Evolutionary conservation across 2,888 invertebrate species (phyloP), one percentile per base, ranked within the genome.

Genomic region (Apotomis turbidana): DNA sequence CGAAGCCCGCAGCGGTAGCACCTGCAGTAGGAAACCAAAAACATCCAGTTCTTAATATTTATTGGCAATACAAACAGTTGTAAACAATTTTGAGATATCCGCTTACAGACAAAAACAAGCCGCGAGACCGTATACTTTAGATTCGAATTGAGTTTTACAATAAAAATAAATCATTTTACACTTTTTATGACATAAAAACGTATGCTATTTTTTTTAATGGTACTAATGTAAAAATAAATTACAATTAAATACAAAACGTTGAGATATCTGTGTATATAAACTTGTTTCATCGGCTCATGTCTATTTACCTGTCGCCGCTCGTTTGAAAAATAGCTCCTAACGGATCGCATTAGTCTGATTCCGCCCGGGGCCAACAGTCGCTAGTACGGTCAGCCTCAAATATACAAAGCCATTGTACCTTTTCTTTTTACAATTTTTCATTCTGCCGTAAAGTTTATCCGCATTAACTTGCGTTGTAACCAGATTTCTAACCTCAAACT

Each of bases 31-130:
- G 46, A 58, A 49, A 36, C 52, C 27, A 59, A 52, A 36, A 60
- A 68, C 44, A 60, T 54, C 52, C 3, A 38, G 44, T 13, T 41
- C 3, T 0, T 12, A 38, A 38, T 13, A 52, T 13, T 13, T 41
- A 57, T 36, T 52, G 54, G 60, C 66, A 41, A 36, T 55, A 54
- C 54, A 15, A 46, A 54, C 51, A 9, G 51, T 38, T 46, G 52
- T 13, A 10, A 63, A 62, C 44, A 44, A 60, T 52, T 55, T 64
- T 27, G 9, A 38, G 15, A 41, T 52, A 41, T 44, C 15, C 54
- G 83, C 84, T 86, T 87, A 87, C 86, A 85, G 82, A 83, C 86
- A 89, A 86, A 88, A 87, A 87, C 87, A 88, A 86, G 83, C 81
- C 80, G 80, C 81, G 82, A 76, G 88, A 88, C 87, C 87, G 86